Evolutionary conservation across 2,888 invertebrate genomes (phyloP).

Genomic region (Tetanocera ferruginea): DNA sequence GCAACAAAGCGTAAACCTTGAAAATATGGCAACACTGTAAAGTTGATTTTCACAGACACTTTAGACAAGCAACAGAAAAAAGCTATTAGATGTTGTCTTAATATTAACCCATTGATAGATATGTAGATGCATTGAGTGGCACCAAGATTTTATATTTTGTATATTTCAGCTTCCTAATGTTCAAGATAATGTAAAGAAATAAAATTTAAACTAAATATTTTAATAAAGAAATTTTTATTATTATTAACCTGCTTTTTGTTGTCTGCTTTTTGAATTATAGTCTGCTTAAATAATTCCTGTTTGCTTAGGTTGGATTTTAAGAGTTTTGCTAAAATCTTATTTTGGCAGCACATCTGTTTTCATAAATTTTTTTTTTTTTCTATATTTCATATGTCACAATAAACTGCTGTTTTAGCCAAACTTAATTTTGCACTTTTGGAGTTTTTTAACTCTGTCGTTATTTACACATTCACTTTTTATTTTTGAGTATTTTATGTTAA

Average conservation of each 20-base stretch:
- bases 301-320: not conserved
- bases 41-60: not conserved
- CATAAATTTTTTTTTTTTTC: not conserved
- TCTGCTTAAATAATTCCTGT: too few relatives aligned
- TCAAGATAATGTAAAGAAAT: not conserved
- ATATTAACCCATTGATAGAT: too few relatives aligned
- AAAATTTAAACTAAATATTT: not conserved
- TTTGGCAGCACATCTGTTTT: not conserved
- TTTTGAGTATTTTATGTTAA: not conserved
- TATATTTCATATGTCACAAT: not conserved
- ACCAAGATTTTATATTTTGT: not conserved
- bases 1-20: too few relatives aligned
- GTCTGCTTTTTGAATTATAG: not conserved
- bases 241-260: not conserved
- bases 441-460: not conserved
- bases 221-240: not conserved
- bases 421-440: not conserved
- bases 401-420: not conserved
- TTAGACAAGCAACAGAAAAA: too few relatives aligned
- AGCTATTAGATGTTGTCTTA: too few relatives aligned
- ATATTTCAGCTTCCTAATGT: not conserved
- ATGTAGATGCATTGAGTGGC: too few relatives aligned
- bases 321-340: not conserved
- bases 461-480: conserved; percentile 1
- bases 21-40: not conserved